Evolutionary conservation across 2,797 vertebrate genomes (phyloP), one percentile per base, ranked within the genome.

Genomic region (Toxotes lorentzi): DNA sequence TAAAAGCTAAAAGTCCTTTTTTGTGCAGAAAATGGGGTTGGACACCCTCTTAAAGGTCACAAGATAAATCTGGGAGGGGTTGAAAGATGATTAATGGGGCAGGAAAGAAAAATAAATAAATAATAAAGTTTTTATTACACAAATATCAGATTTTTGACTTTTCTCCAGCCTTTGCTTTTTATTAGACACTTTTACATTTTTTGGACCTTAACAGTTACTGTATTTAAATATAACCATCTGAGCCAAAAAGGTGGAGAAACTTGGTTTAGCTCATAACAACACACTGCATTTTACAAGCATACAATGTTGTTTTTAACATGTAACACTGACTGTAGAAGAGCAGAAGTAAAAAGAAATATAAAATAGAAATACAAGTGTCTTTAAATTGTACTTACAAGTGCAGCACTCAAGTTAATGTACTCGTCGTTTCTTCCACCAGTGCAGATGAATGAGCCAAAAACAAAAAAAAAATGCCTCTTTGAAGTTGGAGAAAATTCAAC

Each of bases 21-120:
- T 23, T 53, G 34, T 34, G 19, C 9, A 51, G 11, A 16, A 41
- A 4, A 45, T 23, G 38, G 14, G 23, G 5, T 51, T 43, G 58
- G 41, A 27, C 51, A 9, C 4, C 14, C 5, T 69, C 58, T n/a
- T 51, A 32, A 47, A 30, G 35, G 43, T 35, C 56, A 59, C 23
- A 23, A 35, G 54, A 59, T 58, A 59, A 48, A 56, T 43, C 35
- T 41, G 4, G 0, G 38, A 10, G 24, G 19, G 43, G 34, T 35
- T 50, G 48, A 34, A 40, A 34, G 41, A 72, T 72, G 73, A 63
- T 63, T 7, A n/a, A 71, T 67, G 27, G 21, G 4, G n/a, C 2
- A 10, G 24, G 40, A 43, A 53, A 24, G 7, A 59, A n/a, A 32
- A 9, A 17, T 4, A 35, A 51, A 23, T n/a, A n/a, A n/a, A n/a